phyloP scores from a whole-genome alignment of 2,888 invertebrate species.

The Mamestra brassicae region DNA sequence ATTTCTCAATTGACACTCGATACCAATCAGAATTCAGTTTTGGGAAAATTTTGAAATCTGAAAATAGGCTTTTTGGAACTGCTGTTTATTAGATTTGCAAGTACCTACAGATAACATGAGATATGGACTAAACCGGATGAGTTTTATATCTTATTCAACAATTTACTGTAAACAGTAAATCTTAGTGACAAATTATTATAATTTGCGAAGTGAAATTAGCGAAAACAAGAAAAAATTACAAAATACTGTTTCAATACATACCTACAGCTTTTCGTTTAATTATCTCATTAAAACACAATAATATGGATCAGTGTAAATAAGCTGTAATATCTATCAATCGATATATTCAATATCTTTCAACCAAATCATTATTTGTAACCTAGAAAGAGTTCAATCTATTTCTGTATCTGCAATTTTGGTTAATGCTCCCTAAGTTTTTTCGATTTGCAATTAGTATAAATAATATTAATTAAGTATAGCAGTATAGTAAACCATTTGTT shows the following conservation, averaged over 20 bases:
- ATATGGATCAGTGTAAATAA: not conserved
- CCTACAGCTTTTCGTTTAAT: not conserved
- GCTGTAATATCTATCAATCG: too few relatives aligned
- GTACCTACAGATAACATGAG: too few relatives aligned
- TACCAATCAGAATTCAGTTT: not conserved
- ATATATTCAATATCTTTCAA: not conserved
- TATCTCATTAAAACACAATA: not conserved
- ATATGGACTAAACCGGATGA: not conserved
- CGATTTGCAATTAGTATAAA: not conserved
- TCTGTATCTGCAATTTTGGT: not conserved
- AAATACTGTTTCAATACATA: not conserved
- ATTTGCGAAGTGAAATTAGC: not conserved
- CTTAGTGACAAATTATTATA: not conserved
- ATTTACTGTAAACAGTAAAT: not conserved
- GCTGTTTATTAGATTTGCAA: too few relatives aligned
- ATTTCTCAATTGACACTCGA: not conserved
- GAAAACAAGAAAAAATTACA: not conserved
- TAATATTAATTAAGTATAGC: not conserved
- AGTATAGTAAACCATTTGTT: not conserved
- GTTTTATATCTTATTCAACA: not conserved
- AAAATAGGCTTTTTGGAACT: not conserved
- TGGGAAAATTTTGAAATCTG: not conserved
- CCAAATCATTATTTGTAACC: not conserved
- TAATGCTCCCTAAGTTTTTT: not conserved
- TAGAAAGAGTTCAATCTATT: not conserved